Evolutionary conservation across 2,888 invertebrate genomes (phyloP).

Genomic region (Eupithecia pulchellata): DNA sequence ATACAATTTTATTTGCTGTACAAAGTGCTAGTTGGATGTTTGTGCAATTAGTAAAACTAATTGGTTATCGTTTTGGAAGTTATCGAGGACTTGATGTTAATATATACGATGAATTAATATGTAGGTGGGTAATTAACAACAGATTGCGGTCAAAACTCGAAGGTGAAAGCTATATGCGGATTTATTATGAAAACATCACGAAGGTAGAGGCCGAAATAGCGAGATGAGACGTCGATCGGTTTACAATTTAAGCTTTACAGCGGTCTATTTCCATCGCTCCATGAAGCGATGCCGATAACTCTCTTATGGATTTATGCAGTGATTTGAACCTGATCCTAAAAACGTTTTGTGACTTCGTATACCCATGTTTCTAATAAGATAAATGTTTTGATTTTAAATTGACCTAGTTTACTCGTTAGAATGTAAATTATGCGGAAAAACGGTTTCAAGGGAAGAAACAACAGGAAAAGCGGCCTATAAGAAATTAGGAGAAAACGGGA

Average conservation of each 20-base stretch:
- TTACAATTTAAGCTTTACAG: conserved; percentile 67
- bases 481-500: not conserved
- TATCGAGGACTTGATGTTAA: conserved; percentile 37
- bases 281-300: conserved; percentile 69
- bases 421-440: not conserved
- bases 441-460: not conserved
- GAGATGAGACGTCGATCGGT: conserved; percentile 72
- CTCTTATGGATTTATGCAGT: conserved; percentile 70
- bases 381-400: conserved; percentile 15
- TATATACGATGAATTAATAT: conserved; percentile 29
- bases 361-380: conserved; percentile 10
- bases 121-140: conserved; percentile 49
- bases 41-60: conserved; percentile 53
- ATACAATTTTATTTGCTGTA: conserved; percentile 64
- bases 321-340: conserved; percentile 62
- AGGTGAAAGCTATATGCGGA: conserved; percentile 67
- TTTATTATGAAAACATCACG: conserved; percentile 69
- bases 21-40: conserved; percentile 54
- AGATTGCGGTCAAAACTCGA: conserved; percentile 58
- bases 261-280: conserved; percentile 74
- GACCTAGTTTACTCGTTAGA: not conserved
- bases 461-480: not conserved
- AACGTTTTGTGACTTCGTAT: conserved; percentile 31
- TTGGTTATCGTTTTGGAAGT: conserved; percentile 52
- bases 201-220: conserved; percentile 61